These are phyloP conservation scores for Zygothrica quintamaculata DNA, from an alignment of 2,888 invertebrate species.

Conservation along the genomic window DNA sequence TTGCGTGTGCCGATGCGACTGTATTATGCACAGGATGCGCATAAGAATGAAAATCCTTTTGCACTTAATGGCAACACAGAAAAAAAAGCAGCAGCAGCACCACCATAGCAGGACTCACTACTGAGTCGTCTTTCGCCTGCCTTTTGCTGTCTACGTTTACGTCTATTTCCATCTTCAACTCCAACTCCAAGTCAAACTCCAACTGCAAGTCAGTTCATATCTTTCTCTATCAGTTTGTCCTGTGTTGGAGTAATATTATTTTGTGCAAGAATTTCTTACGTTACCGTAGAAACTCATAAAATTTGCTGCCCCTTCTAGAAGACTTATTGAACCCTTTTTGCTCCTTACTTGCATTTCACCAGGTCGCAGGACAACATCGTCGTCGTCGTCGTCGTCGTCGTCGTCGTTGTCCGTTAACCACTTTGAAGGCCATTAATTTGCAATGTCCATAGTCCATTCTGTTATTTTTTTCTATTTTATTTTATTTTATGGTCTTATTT, in stretches of 20 bases:
- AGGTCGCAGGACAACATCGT: constrained; percentile 18
- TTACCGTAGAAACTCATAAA: constrained; percentile 76
- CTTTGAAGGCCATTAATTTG: constrained; percentile 77
- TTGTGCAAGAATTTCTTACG: constrained; percentile 75
- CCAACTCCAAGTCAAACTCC: not conserved
- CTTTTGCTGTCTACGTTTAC: constrained; percentile 20
- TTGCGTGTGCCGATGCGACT: constrained; percentile 74
- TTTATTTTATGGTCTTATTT: no score
- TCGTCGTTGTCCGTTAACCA: constrained; percentile 52
- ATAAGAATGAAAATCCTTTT: constrained; percentile 82
- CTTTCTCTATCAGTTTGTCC: not conserved
- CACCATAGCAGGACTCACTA: constrained; percentile 18
- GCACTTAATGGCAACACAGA: constrained; percentile 80
- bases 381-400: constrained; percentile 16
- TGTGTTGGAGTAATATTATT: constrained; percentile 60
- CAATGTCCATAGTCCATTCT: constrained; percentile 58
- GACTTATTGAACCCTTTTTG: constrained; percentile 57
- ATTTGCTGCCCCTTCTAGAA: constrained; percentile 64
- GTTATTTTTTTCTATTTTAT: no score
- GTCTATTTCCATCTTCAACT: constrained; percentile 9
- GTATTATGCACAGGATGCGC: constrained; percentile 81
- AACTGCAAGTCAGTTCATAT: not conserved
- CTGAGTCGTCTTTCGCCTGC: not conserved
- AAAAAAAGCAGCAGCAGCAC: constrained; percentile 43
- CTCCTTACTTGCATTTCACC: constrained; percentile 15